Evolutionary conservation across 2,888 invertebrate species (phyloP).

Genomic region (Metalampra italica): DNA sequence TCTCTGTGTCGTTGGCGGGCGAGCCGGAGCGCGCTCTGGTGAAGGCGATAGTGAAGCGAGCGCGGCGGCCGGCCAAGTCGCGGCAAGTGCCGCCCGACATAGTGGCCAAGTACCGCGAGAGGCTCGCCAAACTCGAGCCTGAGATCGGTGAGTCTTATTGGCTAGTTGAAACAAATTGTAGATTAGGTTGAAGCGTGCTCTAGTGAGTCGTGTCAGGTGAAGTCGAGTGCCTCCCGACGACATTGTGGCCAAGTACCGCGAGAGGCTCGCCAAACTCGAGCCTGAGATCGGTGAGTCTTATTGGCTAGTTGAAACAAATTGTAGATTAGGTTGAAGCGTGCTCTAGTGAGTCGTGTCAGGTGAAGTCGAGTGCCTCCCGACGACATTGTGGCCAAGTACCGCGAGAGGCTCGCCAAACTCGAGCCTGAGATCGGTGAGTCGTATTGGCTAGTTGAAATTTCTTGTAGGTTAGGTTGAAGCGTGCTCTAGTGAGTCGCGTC

Average conservation of each 20-base stretch:
- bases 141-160: conserved; percentile 80
- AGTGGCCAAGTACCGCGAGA: conserved; percentile 89
- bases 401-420: conserved; percentile 83
- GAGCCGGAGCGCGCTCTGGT: conserved; percentile 94
- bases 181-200: conserved; percentile 83
- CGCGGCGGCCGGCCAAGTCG: conserved; percentile 91
- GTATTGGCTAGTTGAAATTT: not conserved
- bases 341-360: conserved; percentile 89
- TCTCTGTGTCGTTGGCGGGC: conserved; percentile 96
- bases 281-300: conserved; percentile 82
- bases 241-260: conserved; percentile 91
- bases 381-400: conserved; percentile 92
- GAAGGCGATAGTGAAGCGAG: conserved; percentile 93
- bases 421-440: conserved; percentile 86
- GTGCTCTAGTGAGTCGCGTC: conserved; percentile 89
- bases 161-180: no score
- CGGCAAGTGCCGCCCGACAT: conserved; percentile 93
- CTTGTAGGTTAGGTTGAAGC: conserved; percentile 80
- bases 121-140: conserved; percentile 84
- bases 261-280: conserved; percentile 85
- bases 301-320: no score
- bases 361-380: conserved; percentile 91
- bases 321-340: conserved; percentile 83
- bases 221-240: conserved; percentile 89
- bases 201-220: conserved; percentile 92